Base-by-base conservation (phyloP, 2,888 invertebrate genomes). In the Epistrophella euchroma region DNA sequence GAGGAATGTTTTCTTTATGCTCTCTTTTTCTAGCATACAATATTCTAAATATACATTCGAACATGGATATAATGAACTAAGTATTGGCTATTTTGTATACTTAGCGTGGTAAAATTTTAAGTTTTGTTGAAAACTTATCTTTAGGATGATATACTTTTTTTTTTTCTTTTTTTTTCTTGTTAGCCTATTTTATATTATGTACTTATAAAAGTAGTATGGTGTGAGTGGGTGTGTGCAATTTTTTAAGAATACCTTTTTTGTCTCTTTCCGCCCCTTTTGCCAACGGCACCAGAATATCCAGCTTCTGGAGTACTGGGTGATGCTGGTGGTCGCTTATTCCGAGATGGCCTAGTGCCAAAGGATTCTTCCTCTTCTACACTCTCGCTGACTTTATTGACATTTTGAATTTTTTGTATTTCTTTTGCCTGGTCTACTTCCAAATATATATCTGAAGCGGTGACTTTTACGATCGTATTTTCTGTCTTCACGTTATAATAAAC, bases 371-470 rank as follows among this genome's bases (percentile, higher is more conserved):
- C 86, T 32, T 76, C 88, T 17, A 55, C n/a, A 62, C 58, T n/a
- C 17, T 79, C 86, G 45, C 43, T 62, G 6, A 40, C 43, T 74
- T 83, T 83, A 17, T 83, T 83, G n/a, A 83, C 47, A 40, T 80
- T 80, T 32, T 88, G 87, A n/a, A 87, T 43, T 71, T 94, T 93
- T 92, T 93, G 88, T 60, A 94, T 91, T 0, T 93, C 92, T 19
- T 93, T 91, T 0, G 94, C 94, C 85, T 94, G 94, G 88, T 94
- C 94, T 80, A 94, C 94, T 0, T 94, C 94, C 25, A 94, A 91
- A 89, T 94, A 94, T 7, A 94, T 90, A 89, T 94, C 93, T 78
- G 93, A 93, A 0, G 94, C 93, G 0, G 93, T 93, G 79, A 94
- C 94, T 90, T 93, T 91, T 0, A 94, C 93, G 73, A 93, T 91